Percentiles rank a stretch among this genome's conserved stretches.
These are phyloP conservation scores for Tapera naevia DNA, from an alignment of 2,797 vertebrate genomes.

Conservation along the genomic window DNA sequence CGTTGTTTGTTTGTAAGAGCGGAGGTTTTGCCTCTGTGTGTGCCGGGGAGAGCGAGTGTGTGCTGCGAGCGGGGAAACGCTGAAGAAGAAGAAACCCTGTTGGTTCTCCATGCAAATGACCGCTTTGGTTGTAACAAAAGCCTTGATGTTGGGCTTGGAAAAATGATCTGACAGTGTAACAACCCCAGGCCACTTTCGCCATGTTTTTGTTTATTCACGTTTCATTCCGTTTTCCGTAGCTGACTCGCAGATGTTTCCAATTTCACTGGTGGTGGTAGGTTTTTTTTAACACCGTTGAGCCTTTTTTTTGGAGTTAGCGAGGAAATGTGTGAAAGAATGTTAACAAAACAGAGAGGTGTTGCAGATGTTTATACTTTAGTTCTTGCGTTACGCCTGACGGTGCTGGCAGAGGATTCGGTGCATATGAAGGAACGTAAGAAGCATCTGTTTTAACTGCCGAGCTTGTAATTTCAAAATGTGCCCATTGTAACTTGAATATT, in stretches of 20 bases:
- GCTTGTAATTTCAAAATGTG: constrained; percentile 36
- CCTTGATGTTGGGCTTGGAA: constrained; percentile 72
- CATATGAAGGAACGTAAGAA: constrained; percentile 49
- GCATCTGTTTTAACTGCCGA: constrained; percentile 54
- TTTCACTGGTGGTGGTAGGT: background rate
- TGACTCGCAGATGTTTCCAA: constrained; percentile 48
- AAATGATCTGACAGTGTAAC: constrained; percentile 72
- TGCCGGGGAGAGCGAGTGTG: background rate
- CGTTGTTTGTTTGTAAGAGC: background rate
- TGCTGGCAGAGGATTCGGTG: constrained; percentile 32
- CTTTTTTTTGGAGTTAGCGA: constrained; percentile 48
- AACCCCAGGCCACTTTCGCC: constrained; percentile 78
- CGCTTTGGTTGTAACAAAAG: constrained; percentile 77
- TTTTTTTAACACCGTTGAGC: background rate
- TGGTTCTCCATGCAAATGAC: constrained; percentile 78
- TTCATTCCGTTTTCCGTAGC: constrained; percentile 46
- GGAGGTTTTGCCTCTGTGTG: background rate
- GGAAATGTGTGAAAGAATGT: constrained; percentile 67
- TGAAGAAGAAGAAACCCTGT: constrained; percentile 61
- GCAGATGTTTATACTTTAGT: constrained; percentile 71
- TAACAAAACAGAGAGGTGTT: constrained; percentile 62
- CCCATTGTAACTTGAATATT: constrained; percentile 63
- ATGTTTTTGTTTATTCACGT: constrained; percentile 79
- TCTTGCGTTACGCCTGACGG: constrained; percentile 43
- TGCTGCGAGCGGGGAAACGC: constrained; percentile 30